These are phyloP conservation scores for Onychomys torridus DNA, from an alignment of 2,797 vertebrate genomes.

Conservation along the genomic window DNA sequence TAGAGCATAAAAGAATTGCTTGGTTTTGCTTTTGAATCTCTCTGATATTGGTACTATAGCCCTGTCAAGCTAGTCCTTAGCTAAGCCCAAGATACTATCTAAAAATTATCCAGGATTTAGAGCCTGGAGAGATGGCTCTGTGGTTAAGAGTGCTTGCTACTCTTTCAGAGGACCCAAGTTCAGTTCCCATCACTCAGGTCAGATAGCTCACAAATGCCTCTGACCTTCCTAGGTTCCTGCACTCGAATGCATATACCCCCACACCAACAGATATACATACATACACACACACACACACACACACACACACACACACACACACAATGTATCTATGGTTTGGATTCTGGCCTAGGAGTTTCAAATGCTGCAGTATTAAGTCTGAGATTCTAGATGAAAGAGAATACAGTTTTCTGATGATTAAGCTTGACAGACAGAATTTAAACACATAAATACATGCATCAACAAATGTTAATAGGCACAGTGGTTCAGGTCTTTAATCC, in stretches of 20 bases:
- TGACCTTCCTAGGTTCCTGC: not conserved
- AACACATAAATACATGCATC: not conserved
- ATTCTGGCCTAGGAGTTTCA: not conserved
- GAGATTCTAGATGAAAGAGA: slow-evolving; percentile 13
- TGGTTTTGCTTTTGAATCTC: not conserved
- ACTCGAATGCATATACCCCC: not conserved
- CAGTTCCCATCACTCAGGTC: not conserved
- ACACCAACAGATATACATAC: not conserved
- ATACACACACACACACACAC: too few species aligned
- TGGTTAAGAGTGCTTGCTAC: not conserved
- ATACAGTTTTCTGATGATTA: slow-evolving; percentile 24
- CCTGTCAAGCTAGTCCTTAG: not conserved
- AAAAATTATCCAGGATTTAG: not conserved
- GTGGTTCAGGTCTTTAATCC: not conserved
- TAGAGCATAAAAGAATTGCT: not conserved
- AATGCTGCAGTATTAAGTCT: not conserved
- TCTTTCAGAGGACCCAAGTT: not conserved
- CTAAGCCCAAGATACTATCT: not conserved
- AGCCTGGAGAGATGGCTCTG: not conserved
- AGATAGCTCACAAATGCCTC: not conserved
- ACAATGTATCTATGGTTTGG: not conserved
- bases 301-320: not conserved
- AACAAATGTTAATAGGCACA: not conserved
- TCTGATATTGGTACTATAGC: not conserved
- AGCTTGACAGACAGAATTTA: not conserved